Conservation (phyloP, 2,797 vertebrate genomes). For the Mycteria americana region DNA sequence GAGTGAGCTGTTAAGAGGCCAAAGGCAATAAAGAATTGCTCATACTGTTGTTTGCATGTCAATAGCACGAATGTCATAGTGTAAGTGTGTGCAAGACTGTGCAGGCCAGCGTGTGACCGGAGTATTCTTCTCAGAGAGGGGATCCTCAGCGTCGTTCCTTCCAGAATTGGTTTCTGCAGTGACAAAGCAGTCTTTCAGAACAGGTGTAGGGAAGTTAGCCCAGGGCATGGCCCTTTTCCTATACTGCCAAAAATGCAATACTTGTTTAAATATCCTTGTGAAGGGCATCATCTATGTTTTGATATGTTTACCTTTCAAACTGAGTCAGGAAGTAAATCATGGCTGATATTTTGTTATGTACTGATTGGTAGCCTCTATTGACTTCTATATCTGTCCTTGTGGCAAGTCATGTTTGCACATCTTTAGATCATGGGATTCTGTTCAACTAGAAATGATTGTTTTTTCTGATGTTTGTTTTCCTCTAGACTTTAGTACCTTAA, state of each 20-base stretch:
- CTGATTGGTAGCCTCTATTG: background rate
- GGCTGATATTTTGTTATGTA: background rate
- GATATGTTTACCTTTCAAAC: background rate
- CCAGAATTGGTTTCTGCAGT: background rate
- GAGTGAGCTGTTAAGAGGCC: background rate
- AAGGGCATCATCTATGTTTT: background rate
- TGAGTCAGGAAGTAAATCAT: background rate
- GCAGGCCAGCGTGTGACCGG: rapidly evolving
- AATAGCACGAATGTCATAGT: background rate
- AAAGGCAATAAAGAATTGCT: background rate
- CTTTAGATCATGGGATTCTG: background rate
- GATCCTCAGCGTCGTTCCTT: rapidly evolving
- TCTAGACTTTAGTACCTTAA: background rate
- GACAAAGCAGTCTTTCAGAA: background rate
- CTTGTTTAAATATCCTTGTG: background rate
- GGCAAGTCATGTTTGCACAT: background rate
- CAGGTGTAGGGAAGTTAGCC: background rate
- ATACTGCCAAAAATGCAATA: background rate
- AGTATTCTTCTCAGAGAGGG: background rate
- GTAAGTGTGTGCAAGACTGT: background rate
- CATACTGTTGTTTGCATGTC: background rate
- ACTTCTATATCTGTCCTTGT: background rate
- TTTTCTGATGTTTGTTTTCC: background rate
- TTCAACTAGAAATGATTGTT: background rate
- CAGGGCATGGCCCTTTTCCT: background rate